phyloP scores from a whole-genome alignment of 2,113 vertebrate species.

The Hemibagrus wyckioides region DNA sequence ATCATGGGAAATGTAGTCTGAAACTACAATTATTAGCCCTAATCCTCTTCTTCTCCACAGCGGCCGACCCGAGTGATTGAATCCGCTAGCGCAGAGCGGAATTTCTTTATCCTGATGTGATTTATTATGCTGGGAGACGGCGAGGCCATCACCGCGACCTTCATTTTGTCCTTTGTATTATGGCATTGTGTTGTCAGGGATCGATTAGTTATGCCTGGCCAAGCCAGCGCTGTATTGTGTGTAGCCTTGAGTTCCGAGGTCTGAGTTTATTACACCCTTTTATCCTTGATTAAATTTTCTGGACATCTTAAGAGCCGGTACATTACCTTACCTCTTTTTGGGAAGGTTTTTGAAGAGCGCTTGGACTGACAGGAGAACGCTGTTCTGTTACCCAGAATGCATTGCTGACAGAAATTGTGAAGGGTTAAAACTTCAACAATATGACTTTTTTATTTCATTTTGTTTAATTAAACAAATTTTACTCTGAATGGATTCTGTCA shows the following conservation, averaged over 20 bases:
- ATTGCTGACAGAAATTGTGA: neutral
- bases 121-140: slow-evolving; percentile 4
- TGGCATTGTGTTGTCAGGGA: neutral
- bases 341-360: neutral
- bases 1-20: slow-evolving; percentile 41
- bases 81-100: neutral
- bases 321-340: neutral
- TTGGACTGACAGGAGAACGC: neutral
- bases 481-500: neutral
- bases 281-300: slow-evolving; percentile 4
- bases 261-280: slow-evolving; percentile 6
- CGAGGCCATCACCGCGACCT: slow-evolving; percentile 2
- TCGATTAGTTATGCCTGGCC: slow-evolving; percentile 30
- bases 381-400: neutral
- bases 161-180: slow-evolving; percentile 5
- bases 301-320: neutral
- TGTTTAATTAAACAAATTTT: neutral
- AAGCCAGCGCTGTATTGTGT: neutral
- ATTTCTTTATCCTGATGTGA: slow-evolving; percentile 19
- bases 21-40: slow-evolving; percentile 32
- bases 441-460: neutral
- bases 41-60: neutral
- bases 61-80: neutral
- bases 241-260: neutral
- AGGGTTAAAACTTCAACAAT: neutral